A percentile compares a stretch with the other conserved stretches of the same genome.
These are phyloP conservation scores for Ephydatia muelleri DNA, from an alignment of 37 sponge, comb jelly and placozoan species.

Conservation along the genomic window DNA sequence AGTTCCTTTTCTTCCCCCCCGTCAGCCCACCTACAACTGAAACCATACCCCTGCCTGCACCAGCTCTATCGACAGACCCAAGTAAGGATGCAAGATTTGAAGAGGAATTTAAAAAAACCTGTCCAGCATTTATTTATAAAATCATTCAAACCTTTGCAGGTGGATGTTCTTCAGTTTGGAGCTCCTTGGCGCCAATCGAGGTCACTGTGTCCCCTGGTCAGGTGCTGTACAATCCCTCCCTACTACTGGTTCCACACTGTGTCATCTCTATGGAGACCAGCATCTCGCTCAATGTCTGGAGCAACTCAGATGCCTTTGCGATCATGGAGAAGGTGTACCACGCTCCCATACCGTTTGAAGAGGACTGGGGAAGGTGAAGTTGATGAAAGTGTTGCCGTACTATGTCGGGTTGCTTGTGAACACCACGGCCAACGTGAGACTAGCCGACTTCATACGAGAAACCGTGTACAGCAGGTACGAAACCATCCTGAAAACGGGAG, in stretches of 20 bases:
- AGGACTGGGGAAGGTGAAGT: conserved; percentile 39
- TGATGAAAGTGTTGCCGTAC: conserved; percentile 36
- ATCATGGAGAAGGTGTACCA: conserved; percentile 55
- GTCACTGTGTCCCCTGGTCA: conserved; percentile 41
- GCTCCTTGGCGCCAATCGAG: neutral
- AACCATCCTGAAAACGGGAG: neutral
- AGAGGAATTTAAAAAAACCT: neutral
- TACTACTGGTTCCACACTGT: conserved; percentile 71
- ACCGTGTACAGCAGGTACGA: conserved; percentile 26
- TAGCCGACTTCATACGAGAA: conserved; percentile 15
- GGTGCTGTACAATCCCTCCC: conserved; percentile 60
- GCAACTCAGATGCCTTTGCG: conserved; percentile 36
- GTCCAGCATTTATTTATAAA: neutral
- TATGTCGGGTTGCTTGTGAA: conserved; percentile 14
- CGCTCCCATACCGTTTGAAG: conserved; percentile 58
- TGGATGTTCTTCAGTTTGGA: neutral
- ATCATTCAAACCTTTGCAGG: neutral
- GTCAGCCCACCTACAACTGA: conserved; percentile 21
- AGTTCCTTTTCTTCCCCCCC: conserved; percentile 63
- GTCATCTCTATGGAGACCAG: conserved; percentile 61
- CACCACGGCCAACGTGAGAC: neutral
- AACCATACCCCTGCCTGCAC: conserved; percentile 65
- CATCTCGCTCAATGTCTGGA: conserved; percentile 78
- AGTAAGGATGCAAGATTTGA: neutral
- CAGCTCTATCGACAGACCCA: conserved; percentile 60